phyloP scores from a whole-genome alignment of 2,113 vertebrate species.

The Colossoma macropomum region DNA sequence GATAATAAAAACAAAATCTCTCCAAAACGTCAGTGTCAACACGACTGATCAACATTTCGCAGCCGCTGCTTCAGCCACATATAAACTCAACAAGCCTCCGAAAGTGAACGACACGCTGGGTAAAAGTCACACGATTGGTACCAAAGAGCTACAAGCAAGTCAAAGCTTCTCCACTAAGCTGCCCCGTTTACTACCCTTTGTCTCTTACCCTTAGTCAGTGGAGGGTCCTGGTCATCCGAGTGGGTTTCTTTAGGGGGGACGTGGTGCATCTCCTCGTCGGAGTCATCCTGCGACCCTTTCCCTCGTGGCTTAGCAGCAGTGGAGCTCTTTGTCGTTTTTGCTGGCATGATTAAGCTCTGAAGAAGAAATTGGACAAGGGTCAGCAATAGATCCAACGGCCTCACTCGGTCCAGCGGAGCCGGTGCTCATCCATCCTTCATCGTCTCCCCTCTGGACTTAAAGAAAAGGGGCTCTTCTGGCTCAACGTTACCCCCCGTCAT shows the following conservation, averaged over 20 bases:
- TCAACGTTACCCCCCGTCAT: constrained; percentile 37
- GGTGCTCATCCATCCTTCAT: too few species aligned
- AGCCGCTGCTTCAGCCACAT: too few species aligned
- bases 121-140: background rate
- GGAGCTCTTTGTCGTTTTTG: constrained; percentile 82
- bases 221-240: constrained; percentile 70
- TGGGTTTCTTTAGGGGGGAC: constrained; percentile 73
- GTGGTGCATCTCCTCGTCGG: constrained; percentile 75
- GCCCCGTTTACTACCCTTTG: constrained; percentile 64
- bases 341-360: constrained; percentile 80
- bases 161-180: too few species aligned
- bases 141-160: background rate
- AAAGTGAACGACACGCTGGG: background rate
- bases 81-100: too few species aligned
- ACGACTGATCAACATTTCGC: too few species aligned
- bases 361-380: constrained; percentile 32
- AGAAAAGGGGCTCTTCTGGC: background rate
- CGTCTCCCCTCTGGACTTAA: too few species aligned
- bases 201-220: constrained; percentile 78
- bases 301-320: constrained; percentile 76
- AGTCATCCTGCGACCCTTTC: constrained; percentile 80
- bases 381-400: constrained; percentile 48
- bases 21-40: background rate
- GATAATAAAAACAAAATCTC: background rate
- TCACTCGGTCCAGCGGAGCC: too few species aligned